Evolutionary conservation across 2,888 invertebrate genomes (phyloP).

Genomic region (Carabus problematicus): DNA sequence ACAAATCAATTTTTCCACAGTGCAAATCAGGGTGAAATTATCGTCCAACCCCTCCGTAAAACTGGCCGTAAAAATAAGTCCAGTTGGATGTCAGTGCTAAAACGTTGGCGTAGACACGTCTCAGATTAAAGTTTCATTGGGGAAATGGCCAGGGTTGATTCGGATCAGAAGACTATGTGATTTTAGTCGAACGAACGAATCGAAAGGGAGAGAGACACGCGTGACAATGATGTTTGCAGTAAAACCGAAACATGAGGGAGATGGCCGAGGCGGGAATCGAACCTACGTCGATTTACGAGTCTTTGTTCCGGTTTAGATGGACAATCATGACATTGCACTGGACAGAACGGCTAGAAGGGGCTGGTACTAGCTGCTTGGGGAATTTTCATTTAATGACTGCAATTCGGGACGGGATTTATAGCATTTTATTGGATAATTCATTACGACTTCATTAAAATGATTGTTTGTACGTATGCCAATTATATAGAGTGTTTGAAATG

Average conservation of each 20-base stretch:
- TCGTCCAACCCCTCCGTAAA: no score
- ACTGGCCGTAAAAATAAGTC: no score
- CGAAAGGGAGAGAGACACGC: neutral
- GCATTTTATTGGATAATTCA: no score
- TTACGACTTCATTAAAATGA: no score
- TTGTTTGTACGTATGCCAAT: no score
- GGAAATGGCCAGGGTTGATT: slow-evolving; percentile 10
- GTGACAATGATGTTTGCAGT: slow-evolving; percentile 30
- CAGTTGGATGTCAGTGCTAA: neutral
- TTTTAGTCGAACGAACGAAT: slow-evolving; percentile 5
- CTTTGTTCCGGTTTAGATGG: slow-evolving; percentile 13
- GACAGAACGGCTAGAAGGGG: slow-evolving; percentile 21
- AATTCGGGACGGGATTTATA: no score
- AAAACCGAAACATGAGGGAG: slow-evolving; percentile 22
- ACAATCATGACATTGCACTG: neutral
- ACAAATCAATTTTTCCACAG: no score
- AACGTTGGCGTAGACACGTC: slow-evolving; percentile 7
- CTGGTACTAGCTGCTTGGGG: neutral
- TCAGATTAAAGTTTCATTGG: slow-evolving; percentile 38
- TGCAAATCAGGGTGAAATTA: no score
- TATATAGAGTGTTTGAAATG: no score
- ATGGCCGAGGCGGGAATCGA: slow-evolving; percentile 6
- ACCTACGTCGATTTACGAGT: slow-evolving; percentile 28
- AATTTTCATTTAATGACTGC: neutral
- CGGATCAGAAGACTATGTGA: slow-evolving; percentile 6